Conservation (phyloP, 2,113 vertebrate species). For the Mandrillus leucophaeus region DNA sequence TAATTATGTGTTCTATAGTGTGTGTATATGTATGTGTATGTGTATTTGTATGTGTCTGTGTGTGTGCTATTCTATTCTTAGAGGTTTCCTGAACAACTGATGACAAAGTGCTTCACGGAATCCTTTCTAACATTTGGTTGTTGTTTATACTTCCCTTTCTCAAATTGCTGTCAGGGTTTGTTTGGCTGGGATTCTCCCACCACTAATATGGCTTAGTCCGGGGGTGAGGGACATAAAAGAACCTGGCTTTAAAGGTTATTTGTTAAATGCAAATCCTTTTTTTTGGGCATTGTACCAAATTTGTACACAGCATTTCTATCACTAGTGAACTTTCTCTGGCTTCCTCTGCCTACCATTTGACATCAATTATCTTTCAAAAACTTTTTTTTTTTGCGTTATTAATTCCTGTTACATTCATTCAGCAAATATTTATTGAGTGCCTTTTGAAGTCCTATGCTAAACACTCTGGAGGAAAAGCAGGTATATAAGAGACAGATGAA, state of each 20-base stretch:
- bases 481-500: conserved; percentile 57
- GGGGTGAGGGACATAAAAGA: conserved; percentile 19
- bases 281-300: conserved; percentile 49
- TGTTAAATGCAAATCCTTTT: conserved; percentile 64
- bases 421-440: conserved; percentile 62
- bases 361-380: conserved; percentile 65
- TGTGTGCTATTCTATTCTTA: background rate
- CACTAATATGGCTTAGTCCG: conserved; percentile 26
- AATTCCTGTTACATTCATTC: conserved; percentile 65
- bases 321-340: conserved; percentile 50
- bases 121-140: background rate
- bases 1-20: background rate
- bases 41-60: background rate
- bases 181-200: background rate
- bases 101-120: background rate
- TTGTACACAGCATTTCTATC: conserved; percentile 42
- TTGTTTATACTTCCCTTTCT: background rate
- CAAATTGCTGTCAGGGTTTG: background rate
- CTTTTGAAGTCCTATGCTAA: conserved; percentile 63
- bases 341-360: conserved; percentile 64
- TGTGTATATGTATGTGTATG: background rate
- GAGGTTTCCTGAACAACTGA: conserved; percentile 7
- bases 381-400: conserved; percentile 49
- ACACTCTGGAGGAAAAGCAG: background rate
- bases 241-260: conserved; percentile 42